Percentiles rank a stretch among this genome's conserved stretches.
Evolutionary conservation across 2,888 invertebrate genomes (phyloP).

Genomic region (Lasioglossum marginatum): DNA sequence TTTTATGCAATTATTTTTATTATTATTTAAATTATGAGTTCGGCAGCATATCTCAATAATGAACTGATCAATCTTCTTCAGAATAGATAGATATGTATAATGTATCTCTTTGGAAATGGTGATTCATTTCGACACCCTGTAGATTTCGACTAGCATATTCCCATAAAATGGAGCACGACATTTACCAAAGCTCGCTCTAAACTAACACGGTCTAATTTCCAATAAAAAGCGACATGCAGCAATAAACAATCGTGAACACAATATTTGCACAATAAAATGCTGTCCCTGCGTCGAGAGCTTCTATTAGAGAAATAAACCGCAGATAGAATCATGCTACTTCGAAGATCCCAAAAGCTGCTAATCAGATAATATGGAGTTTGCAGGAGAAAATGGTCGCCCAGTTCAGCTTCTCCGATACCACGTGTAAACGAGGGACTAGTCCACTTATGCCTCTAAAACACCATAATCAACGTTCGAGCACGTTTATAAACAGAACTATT

Average conservation of each 20-base stretch:
- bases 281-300: background rate
- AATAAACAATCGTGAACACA: background rate
- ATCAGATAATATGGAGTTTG: background rate
- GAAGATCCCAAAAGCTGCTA: background rate
- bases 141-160: background rate
- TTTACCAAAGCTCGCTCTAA: background rate
- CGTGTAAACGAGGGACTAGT: conserved; percentile 12
- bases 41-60: background rate
- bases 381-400: background rate
- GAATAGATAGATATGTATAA: too few relatives aligned
- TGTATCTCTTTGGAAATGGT: too few relatives aligned
- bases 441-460: background rate
- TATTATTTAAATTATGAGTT: background rate
- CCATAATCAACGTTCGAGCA: conserved; percentile 23
- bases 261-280: background rate
- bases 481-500: background rate
- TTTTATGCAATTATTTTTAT: background rate
- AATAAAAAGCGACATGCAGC: background rate
- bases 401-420: background rate
- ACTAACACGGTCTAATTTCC: background rate
- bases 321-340: background rate
- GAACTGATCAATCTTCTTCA: too few relatives aligned
- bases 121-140: too few relatives aligned
- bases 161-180: background rate
- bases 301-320: background rate